Conservation (phyloP, 2,113 vertebrate genomes). For the Centropristis striata region DNA sequence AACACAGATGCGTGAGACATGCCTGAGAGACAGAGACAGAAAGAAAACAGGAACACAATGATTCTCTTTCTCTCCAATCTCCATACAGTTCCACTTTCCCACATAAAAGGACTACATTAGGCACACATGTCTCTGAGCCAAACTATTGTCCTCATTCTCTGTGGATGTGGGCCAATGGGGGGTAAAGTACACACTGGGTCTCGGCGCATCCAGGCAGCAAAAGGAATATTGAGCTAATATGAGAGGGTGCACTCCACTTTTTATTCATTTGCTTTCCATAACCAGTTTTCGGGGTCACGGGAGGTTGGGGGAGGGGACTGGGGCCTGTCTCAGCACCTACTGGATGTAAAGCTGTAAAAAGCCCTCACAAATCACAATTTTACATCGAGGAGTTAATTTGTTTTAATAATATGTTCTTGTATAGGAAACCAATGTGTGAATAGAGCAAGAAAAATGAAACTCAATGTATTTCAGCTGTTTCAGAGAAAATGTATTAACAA, state of each 20-base stretch:
- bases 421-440: neutral
- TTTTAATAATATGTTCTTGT: neutral
- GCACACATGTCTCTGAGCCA: constrained; percentile 77
- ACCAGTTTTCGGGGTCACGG: constrained; percentile 1
- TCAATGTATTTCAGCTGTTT: neutral
- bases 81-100: constrained; percentile 69
- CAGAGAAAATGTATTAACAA: neutral
- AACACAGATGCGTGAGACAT: constrained; percentile 26
- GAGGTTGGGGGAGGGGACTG: constrained; percentile 4
- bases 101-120: constrained; percentile 81
- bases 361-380: neutral
- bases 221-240: constrained; percentile 60
- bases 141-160: constrained; percentile 79
- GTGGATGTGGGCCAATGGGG: constrained; percentile 80
- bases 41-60: constrained; percentile 57
- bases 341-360: constrained; percentile 1
- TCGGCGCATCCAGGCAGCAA: constrained; percentile 58
- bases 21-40: constrained; percentile 25
- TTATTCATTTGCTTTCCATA: constrained; percentile 34
- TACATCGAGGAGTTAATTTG: neutral
- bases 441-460: neutral
- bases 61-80: constrained; percentile 53
- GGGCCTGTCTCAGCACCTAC: neutral
- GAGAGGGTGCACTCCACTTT: constrained; percentile 35
- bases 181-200: constrained; percentile 63